Conservation (phyloP, 2,113 vertebrate species). For the Tretioscincus oriximinensis region DNA sequence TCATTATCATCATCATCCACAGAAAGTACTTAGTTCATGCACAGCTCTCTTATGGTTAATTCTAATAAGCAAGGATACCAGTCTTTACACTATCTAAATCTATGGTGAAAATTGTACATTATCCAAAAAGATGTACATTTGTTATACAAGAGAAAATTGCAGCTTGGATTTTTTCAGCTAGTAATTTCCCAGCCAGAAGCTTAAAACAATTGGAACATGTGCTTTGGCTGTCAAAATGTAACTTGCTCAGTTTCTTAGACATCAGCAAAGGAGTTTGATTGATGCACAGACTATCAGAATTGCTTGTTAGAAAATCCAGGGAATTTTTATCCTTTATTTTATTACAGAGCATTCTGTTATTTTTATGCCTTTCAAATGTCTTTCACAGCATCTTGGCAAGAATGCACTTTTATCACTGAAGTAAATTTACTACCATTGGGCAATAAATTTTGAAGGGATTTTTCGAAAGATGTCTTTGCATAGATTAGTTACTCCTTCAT, state of each 20-base stretch:
- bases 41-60: background rate
- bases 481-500: slow-evolving; percentile 7
- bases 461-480: background rate
- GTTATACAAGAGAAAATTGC: slow-evolving; percentile 25
- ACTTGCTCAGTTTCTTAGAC: slow-evolving; percentile 30
- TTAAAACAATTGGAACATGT: slow-evolving; percentile 30
- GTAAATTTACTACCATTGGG: slow-evolving; percentile 3
- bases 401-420: slow-evolving; percentile 17
- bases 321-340: background rate
- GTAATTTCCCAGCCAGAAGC: slow-evolving; percentile 38
- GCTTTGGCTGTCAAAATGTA: slow-evolving; percentile 19
- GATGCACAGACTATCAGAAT: slow-evolving; percentile 18
- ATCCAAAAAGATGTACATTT: background rate
- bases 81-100: background rate
- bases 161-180: slow-evolving; percentile 46
- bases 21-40: background rate
- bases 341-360: slow-evolving; percentile 29
- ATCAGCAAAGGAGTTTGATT: slow-evolving; percentile 28
- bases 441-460: slow-evolving; percentile 13
- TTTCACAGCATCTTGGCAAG: slow-evolving; percentile 18
- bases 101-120: background rate
- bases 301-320: slow-evolving; percentile 24
- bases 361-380: slow-evolving; percentile 31
- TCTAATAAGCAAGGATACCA: background rate
- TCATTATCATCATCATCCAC: too few relatives aligned